phyloP scores from a whole-genome alignment of 2,888 invertebrate species.

The Buathra laborator region DNA sequence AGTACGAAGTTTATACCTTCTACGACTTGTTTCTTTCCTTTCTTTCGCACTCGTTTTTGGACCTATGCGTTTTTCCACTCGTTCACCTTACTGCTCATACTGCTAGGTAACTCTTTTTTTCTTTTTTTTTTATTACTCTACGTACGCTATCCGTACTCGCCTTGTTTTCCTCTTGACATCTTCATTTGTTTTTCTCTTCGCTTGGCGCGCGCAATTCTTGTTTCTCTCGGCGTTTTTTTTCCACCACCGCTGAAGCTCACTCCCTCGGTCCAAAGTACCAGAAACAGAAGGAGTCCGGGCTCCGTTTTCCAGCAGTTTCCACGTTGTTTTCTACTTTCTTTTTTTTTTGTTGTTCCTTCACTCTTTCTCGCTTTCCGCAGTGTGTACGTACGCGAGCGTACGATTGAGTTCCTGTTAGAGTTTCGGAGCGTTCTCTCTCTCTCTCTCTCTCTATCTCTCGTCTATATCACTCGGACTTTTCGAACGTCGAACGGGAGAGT shows the following conservation, averaged over 20 bases:
- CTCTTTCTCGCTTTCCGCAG: conserved; percentile 33
- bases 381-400: conserved; percentile 44
- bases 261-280: conserved; percentile 33
- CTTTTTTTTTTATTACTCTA: conserved; percentile 49
- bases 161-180: conserved; percentile 61
- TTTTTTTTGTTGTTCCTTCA: conserved; percentile 8
- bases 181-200: conserved; percentile 63
- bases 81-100: conserved; percentile 26
- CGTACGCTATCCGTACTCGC: conserved; percentile 30
- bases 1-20: conserved; percentile 9
- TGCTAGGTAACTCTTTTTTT: conserved; percentile 48
- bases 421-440: conserved; percentile 47
- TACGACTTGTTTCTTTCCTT: conserved; percentile 5
- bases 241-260: conserved; percentile 28
- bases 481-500: conserved; percentile 26
- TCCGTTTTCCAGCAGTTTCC: conserved; percentile 57
- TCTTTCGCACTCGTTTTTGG: not conserved
- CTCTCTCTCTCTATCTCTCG: conserved; percentile 3
- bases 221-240: conserved; percentile 60
- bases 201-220: conserved; percentile 38
- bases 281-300: conserved; percentile 40
- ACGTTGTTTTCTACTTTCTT: conserved; percentile 34
- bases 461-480: conserved; percentile 34
- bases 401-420: conserved; percentile 68
- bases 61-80: not conserved